Evolutionary conservation across 2,113 vertebrate species (phyloP), one percentile per base, ranked within the genome.

Genomic region (Paraplagusia blochii): DNA sequence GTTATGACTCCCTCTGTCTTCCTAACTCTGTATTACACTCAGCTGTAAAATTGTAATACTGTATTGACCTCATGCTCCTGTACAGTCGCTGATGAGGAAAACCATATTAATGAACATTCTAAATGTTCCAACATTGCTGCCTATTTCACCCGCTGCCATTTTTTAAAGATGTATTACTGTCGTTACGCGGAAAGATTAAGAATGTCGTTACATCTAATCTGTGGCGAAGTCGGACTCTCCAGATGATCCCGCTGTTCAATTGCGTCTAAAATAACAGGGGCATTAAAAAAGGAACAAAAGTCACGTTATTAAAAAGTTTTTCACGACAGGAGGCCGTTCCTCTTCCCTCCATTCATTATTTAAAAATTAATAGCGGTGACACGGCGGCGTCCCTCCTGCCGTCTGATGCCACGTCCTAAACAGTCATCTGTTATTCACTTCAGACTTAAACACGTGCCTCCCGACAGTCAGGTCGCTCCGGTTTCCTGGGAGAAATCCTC

Each of bases 401-500:
- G 51, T 73, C 36, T 66, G 63, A 53, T 43, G 29, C 45, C 2
- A 13, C 8, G 10, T 22, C 50, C 15, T 44, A 47, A 38, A 18
- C 13, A 40, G 16, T 53, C 0, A 1, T 53, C 65, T 53, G 39
- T 48, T 45, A 36, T 2, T 16, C 33, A 22, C 15, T 22, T 44
- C 9, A 12, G 11, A 8, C 40, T 63, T 57, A 29, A 45, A 50
- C 18, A 6, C 34, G 44, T 9, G 9, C 12, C 29, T 54, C 39
- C 52, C 47, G 46, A 63, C 35, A 43, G 59, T 55, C 19, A 63
- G 2, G 0, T 22, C 40, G 43, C 57, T 63, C 4, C 16, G 66
- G 66, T 53, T 80, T 82, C 72, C 82, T 69, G 68, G 9, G 50
- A 66, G 53, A 80, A 72, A 77, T 81, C 67, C 65, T 69, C 19